Evolutionary conservation across 2,888 invertebrate genomes (phyloP).

Genomic region (Blastobasis adustella): DNA sequence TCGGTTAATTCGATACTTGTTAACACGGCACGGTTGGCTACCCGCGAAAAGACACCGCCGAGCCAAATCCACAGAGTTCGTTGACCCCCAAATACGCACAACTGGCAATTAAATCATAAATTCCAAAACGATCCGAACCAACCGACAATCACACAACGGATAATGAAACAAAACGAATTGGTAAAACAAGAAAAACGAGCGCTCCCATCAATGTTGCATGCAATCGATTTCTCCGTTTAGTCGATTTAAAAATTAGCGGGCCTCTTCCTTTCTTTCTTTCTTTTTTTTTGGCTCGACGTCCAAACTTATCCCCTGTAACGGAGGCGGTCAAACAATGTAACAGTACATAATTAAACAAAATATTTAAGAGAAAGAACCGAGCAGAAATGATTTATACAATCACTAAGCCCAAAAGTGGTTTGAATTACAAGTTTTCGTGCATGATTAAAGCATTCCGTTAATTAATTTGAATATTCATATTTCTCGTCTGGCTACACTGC

Average conservation of each 20-base stretch:
- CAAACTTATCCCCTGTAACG: conserved; percentile 22
- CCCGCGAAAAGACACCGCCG: conserved; percentile 13
- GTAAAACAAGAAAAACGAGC: conserved; percentile 31
- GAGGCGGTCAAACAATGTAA: conserved; percentile 26
- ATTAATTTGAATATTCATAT: conserved; percentile 28
- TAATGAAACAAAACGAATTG: conserved; percentile 66
- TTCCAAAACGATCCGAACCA: conserved; percentile 61
- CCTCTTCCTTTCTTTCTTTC: conserved; percentile 8
- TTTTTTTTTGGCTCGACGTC: conserved; percentile 24
- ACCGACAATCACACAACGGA: conserved; percentile 70
- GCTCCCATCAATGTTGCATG: conserved; percentile 44
- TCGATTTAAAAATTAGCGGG: conserved; percentile 44
- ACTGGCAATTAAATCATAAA: conserved; percentile 72
- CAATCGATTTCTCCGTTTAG: conserved; percentile 44
- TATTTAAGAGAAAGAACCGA: conserved; percentile 23
- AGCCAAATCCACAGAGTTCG: conserved; percentile 12
- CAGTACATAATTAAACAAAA: conserved; percentile 4
- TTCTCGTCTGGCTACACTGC: conserved; percentile 5
- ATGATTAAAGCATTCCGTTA: conserved; percentile 36
- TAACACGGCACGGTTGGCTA: conserved; percentile 36
- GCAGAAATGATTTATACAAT: conserved; percentile 38
- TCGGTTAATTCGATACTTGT: conserved; percentile 15
- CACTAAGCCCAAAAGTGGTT: conserved; percentile 22
- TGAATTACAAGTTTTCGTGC: conserved; percentile 32
- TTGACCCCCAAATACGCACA: conserved; percentile 24